Evolutionary conservation across 1,140 invertebrate species (phyloP).

Genomic region (Plectrocnemia conspersa): DNA sequence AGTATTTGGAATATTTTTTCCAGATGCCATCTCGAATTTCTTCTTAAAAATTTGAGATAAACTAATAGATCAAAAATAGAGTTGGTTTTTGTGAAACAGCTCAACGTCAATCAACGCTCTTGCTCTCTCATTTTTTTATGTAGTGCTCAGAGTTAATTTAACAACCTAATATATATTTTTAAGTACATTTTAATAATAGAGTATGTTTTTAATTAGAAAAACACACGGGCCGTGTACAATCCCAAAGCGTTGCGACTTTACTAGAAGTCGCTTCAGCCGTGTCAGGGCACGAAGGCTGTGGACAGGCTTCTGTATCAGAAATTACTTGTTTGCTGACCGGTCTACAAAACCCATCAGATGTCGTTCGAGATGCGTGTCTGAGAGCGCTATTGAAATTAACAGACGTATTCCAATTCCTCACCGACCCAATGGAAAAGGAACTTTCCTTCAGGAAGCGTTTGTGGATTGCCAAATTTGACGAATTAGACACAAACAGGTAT

Average conservation of each 20-base stretch:
- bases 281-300: constrained; percentile 59
- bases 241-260: constrained; percentile 68
- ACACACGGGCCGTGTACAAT: constrained; percentile 65
- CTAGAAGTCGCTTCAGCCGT: constrained; percentile 71
- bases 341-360: constrained; percentile 61
- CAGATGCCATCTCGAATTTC: no score
- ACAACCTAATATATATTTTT: no score
- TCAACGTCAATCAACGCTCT: no score
- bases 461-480: constrained; percentile 75
- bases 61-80: no score
- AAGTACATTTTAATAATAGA: no score
- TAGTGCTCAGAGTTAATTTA: no score
- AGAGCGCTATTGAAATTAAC: constrained; percentile 65
- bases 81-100: no score
- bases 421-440: constrained; percentile 55
- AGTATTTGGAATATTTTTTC: no score
- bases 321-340: constrained; percentile 71
- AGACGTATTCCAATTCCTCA: constrained; percentile 59
- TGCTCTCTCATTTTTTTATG: no score
- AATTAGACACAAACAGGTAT: constrained; percentile 62
- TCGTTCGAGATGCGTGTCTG: constrained; percentile 77
- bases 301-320: constrained; percentile 58
- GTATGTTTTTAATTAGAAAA: constrained; percentile 50
- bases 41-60: no score
- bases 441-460: constrained; percentile 64